Evolutionary conservation across 2,888 invertebrate genomes (phyloP).

Genomic region (Pharmacophagus antenor): DNA sequence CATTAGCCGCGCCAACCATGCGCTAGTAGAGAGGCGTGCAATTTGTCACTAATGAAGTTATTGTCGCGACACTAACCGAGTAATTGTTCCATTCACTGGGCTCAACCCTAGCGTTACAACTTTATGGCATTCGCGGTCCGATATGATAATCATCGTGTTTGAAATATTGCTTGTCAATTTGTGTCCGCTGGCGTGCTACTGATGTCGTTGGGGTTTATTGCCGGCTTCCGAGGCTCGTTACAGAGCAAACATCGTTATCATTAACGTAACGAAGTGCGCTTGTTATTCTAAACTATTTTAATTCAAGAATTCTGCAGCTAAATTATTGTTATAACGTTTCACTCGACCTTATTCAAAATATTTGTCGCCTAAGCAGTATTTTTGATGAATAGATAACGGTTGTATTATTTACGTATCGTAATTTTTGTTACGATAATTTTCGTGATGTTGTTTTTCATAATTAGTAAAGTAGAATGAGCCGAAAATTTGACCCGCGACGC

Average conservation of each 20-base stretch:
- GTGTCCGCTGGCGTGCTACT: constrained; percentile 47
- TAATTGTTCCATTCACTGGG: constrained; percentile 62
- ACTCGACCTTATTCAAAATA: neutral
- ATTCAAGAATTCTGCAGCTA: constrained; percentile 36
- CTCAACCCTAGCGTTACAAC: constrained; percentile 55
- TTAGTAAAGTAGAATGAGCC: constrained; percentile 3
- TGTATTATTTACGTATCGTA: too few species aligned
- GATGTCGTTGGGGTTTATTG: constrained; percentile 47
- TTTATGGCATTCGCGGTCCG: constrained; percentile 54
- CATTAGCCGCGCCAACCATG: constrained; percentile 36
- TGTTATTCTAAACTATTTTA: constrained; percentile 37
- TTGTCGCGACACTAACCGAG: constrained; percentile 52
- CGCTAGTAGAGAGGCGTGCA: constrained; percentile 40
- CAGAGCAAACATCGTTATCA: constrained; percentile 42
- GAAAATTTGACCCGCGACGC: constrained; percentile 5
- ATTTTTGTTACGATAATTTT: too few species aligned
- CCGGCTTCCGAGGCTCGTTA: constrained; percentile 49
- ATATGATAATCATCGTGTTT: constrained; percentile 60
- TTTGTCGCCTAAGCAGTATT: too few species aligned
- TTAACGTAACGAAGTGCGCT: constrained; percentile 39
- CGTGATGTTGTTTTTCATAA: neutral
- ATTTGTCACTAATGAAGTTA: constrained; percentile 62
- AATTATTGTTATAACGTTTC: constrained; percentile 33
- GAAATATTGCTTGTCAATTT: constrained; percentile 65
- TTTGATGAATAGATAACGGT: too few species aligned